phyloP scores from a whole-genome alignment of 1,140 invertebrate genomes.

The Atopsyche davidsoni region DNA sequence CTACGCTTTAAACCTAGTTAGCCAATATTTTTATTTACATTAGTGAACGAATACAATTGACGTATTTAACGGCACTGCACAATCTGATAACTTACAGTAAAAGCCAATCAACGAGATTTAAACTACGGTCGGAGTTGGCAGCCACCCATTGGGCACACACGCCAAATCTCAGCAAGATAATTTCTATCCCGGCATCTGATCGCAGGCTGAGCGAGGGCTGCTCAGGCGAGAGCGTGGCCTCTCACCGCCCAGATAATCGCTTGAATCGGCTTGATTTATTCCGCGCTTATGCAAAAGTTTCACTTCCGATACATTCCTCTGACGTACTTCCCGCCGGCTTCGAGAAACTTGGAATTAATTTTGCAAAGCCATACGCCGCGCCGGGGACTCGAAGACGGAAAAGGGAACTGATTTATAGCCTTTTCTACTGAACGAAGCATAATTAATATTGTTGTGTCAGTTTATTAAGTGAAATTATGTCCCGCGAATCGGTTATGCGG shows the following conservation, averaged over 20 bases:
- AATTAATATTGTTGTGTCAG: conserved; percentile 16
- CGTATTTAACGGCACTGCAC: too few relatives aligned
- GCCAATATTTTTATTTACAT: too few relatives aligned
- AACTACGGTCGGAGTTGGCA: too few relatives aligned
- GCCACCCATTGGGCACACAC: too few relatives aligned
- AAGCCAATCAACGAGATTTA: too few relatives aligned
- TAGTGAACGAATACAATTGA: too few relatives aligned
- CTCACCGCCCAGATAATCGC: conserved; percentile 23
- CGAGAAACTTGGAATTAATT: conserved; percentile 28
- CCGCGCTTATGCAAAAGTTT: conserved; percentile 27
- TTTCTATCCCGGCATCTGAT: conserved; percentile 17
- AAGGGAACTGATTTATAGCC: conserved; percentile 23
- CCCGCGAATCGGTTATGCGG: too few relatives aligned
- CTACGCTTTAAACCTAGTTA: too few relatives aligned
- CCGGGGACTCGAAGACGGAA: conserved; percentile 22
- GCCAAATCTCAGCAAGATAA: conserved; percentile 20
- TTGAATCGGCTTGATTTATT: conserved; percentile 30
- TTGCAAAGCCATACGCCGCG: conserved; percentile 21
- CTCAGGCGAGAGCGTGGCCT: conserved; percentile 3
- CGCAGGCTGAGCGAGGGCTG: neutral
- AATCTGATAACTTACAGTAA: too few relatives aligned
- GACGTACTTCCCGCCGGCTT: conserved; percentile 14
- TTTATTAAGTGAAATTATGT: too few relatives aligned
- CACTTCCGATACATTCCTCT: conserved; percentile 29
- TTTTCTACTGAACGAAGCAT: conserved; percentile 24